Percentiles rank a stretch among this genome's conserved stretches.
Evolutionary conservation across 2,797 vertebrate genomes (phyloP).

Genomic region (Molossus molossus): DNA sequence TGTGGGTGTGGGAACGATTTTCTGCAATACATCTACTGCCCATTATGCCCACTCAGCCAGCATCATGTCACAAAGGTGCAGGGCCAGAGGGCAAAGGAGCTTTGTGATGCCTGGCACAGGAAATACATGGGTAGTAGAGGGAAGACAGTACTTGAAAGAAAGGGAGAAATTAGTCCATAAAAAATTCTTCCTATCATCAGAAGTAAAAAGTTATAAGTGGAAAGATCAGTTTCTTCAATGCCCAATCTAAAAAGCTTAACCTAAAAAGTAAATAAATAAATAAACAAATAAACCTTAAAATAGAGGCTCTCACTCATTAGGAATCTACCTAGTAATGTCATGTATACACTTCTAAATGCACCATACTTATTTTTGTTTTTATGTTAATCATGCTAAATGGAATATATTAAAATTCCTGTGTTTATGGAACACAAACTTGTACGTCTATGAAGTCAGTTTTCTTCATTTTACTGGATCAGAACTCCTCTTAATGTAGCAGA

Average conservation of each 20-base stretch:
- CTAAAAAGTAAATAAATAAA: not conserved
- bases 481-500: not conserved
- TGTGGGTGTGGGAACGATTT: not conserved
- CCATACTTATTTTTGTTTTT: not conserved
- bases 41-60: not conserved
- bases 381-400: not conserved
- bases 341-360: not conserved
- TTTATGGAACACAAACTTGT: not conserved
- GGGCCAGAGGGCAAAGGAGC: not conserved
- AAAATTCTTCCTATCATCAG: not conserved
- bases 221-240: not conserved
- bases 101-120: not conserved
- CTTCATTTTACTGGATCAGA: not conserved
- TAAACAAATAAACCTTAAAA: not conserved
- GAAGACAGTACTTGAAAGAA: conserved; percentile 49
- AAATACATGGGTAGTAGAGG: not conserved
- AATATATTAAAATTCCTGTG: not conserved
- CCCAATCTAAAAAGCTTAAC: not conserved
- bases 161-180: not conserved
- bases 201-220: not conserved
- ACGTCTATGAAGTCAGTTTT: not conserved
- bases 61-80: not conserved
- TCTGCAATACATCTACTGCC: conserved; percentile 29
- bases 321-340: not conserved
- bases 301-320: not conserved